A percentile compares a stretch with the other conserved stretches of the same genome.
phyloP scores from a whole-genome alignment of 1,140 invertebrate species.

The Limonius californicus region DNA sequence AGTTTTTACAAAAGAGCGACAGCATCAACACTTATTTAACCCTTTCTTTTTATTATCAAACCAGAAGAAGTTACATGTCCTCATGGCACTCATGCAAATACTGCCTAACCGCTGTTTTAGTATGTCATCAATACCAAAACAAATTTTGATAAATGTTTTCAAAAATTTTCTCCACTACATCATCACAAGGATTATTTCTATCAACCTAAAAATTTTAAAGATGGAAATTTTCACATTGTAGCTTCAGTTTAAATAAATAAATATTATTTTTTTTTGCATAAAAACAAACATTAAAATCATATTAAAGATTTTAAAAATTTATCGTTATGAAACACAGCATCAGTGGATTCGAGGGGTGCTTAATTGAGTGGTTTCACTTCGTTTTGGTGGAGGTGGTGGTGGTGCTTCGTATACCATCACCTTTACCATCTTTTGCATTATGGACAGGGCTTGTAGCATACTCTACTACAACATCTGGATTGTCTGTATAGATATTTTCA shows the following conservation, averaged over 20 bases:
- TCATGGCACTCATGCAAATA: not conserved
- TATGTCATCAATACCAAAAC: not conserved
- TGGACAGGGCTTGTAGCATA: conserved; percentile 48
- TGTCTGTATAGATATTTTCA: conserved; percentile 56
- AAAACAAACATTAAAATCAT: too few species aligned
- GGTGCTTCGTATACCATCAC: conserved; percentile 45
- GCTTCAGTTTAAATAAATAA: not conserved
- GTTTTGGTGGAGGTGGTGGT: conserved; percentile 73
- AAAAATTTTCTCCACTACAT: too few species aligned
- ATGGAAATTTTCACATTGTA: too few species aligned
- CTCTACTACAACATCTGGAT: conserved; percentile 47
- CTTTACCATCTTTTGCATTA: conserved; percentile 24
- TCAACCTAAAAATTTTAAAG: too few species aligned
- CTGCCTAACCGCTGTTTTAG: not conserved
- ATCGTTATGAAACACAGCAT: conserved; percentile 25
- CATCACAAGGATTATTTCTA: too few species aligned
- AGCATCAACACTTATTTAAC: too few species aligned
- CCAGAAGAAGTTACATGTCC: not conserved
- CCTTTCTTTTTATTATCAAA: too few species aligned
- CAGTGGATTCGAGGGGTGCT: conserved; percentile 48
- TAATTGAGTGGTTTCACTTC: conserved; percentile 73
- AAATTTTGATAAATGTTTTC: too few species aligned
- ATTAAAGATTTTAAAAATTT: too few species aligned
- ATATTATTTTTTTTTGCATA: too few species aligned
- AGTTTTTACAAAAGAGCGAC: too few species aligned